Evolutionary conservation across 2,797 vertebrate genomes (phyloP).

Genomic region (Cheirogaleus major): DNA sequence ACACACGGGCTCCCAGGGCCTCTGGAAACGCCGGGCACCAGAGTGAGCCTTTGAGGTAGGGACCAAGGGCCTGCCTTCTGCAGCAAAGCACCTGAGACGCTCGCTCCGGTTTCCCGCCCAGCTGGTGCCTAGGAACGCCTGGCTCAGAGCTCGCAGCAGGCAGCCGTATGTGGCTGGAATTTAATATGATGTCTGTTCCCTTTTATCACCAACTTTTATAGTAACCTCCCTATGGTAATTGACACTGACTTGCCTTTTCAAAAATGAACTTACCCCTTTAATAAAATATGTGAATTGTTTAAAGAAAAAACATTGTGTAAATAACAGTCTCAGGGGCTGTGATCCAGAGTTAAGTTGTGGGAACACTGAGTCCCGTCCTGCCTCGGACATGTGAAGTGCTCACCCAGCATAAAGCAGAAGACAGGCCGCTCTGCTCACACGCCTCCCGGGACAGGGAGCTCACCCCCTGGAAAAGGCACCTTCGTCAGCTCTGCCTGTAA

Average conservation of each 20-base stretch:
- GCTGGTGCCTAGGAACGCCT: neutral
- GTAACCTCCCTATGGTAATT: neutral
- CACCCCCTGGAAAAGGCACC: neutral
- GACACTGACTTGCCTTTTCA: neutral
- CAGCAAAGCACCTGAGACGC: neutral
- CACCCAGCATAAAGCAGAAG: fast-evolving
- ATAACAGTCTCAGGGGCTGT: neutral
- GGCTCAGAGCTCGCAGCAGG: neutral
- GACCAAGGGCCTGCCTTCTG: neutral
- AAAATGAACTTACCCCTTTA: neutral
- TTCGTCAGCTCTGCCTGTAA: neutral
- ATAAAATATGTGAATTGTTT: neutral
- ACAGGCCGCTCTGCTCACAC: fast-evolving
- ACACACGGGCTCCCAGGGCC: neutral
- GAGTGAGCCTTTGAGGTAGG: neutral
- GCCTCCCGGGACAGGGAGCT: neutral
- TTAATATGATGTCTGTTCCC: neutral
- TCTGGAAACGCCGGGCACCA: neutral
- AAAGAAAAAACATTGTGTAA: neutral
- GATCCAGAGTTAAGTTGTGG: neutral
- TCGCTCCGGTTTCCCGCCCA: neutral
- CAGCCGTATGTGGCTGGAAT: neutral
- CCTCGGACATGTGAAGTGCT: neutral
- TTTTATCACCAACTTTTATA: neutral
- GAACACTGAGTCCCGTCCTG: neutral